Conservation (phyloP, 2,888 invertebrate species). For the Anagyrus pseudococci region DNA sequence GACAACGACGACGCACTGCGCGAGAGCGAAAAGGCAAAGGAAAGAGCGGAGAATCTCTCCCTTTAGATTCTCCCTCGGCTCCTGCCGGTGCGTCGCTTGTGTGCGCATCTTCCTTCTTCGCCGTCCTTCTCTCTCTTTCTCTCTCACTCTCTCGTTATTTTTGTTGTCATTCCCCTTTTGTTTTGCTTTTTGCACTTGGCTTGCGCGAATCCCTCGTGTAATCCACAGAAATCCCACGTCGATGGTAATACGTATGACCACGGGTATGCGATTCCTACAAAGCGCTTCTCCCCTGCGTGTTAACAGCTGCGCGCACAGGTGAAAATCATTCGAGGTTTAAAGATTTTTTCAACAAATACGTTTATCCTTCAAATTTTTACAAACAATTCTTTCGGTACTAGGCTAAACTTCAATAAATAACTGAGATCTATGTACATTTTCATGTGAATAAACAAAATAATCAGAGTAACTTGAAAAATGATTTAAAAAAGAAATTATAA, state of each 20-base stretch:
- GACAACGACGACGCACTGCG: conserved; percentile 3
- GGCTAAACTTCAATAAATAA: too few species aligned
- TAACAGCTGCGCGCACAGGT: too few species aligned
- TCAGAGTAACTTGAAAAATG: too few species aligned
- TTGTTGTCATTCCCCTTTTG: conserved; percentile 7
- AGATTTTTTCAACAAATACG: too few species aligned
- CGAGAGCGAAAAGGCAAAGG: conserved; percentile 5
- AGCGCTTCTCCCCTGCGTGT: too few species aligned
- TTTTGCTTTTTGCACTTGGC: background rate
- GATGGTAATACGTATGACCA: background rate
- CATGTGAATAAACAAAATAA: too few species aligned
- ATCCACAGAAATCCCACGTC: conserved; percentile 23
- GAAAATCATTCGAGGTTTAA: too few species aligned
- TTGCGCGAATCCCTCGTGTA: conserved; percentile 2
- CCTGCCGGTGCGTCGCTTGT: conserved; percentile 14
- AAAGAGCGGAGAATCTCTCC: conserved; percentile 11
- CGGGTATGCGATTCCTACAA: background rate
- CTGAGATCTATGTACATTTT: too few species aligned
- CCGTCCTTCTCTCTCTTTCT: conserved; percentile 12
- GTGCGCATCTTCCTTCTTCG: conserved; percentile 26
- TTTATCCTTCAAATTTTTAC: too few species aligned
- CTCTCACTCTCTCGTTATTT: conserved; percentile 11
- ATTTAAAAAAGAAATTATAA: too few species aligned
- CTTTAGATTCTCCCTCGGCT: conserved; percentile 11
- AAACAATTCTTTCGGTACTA: too few species aligned